A percentile compares a stretch with the other conserved stretches of the same genome.
Conservation (phyloP, 2,797 vertebrate species). For the Phoebastria nigripes region DNA sequence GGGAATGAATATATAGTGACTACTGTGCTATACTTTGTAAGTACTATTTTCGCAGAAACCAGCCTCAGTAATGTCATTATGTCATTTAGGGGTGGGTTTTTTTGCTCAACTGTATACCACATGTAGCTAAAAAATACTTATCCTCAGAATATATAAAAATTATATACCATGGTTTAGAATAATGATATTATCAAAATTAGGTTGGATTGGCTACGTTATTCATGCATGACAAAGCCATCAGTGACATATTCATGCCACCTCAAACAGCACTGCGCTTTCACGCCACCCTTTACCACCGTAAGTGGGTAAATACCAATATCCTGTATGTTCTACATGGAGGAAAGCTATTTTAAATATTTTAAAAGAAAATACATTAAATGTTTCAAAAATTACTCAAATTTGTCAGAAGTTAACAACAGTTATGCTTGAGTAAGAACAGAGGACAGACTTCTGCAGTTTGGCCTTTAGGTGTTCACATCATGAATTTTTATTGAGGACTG, state of each 20-base stretch:
- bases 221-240: neutral
- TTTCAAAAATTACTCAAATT: neutral
- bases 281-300: neutral
- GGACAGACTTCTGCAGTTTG: neutral
- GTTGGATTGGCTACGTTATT: neutral
- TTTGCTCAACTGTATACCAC: neutral
- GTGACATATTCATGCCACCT: neutral
- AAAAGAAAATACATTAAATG: neutral
- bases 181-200: neutral
- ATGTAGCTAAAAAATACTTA: slow-evolving; percentile 19
- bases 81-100: slow-evolving; percentile 19
- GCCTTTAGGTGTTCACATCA: neutral
- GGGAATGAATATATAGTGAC: slow-evolving; percentile 67
- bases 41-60: slow-evolving; percentile 69
- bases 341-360: neutral
- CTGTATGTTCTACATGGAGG: neutral
- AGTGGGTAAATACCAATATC: neutral
- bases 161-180: neutral
- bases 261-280: neutral
- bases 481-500: neutral
- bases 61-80: slow-evolving; percentile 51
- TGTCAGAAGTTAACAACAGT: neutral
- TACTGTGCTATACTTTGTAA: slow-evolving; percentile 59
- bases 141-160: neutral
- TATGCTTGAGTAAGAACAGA: neutral